Evolutionary conservation across 2,113 vertebrate species (phyloP).

Genomic region (Entomyzon cyanotis): DNA sequence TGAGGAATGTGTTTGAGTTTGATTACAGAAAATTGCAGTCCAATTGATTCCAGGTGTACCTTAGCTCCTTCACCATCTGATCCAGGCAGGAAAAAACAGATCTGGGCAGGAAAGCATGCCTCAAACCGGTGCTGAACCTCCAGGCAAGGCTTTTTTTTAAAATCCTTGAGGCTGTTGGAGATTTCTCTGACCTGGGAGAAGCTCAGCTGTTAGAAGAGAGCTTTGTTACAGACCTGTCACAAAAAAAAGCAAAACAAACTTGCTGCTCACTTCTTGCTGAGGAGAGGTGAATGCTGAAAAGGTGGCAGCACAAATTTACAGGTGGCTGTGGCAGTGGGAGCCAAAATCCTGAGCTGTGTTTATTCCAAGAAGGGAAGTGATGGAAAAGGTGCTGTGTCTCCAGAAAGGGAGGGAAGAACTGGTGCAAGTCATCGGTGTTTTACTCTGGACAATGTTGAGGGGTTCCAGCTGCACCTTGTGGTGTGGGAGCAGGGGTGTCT

Average conservation of each 20-base stretch:
- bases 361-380: not conserved
- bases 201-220: not conserved
- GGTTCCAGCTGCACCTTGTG: not conserved
- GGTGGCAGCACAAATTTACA: not conserved
- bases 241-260: not conserved
- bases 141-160: slow-evolving; percentile 13
- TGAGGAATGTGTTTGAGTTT: slow-evolving; percentile 37
- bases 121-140: not conserved
- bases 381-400: not conserved
- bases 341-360: not conserved
- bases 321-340: not conserved
- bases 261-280: not conserved
- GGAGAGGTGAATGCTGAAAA: not conserved
- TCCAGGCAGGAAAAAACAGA: not conserved
- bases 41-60: slow-evolving; percentile 14
- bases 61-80: not conserved
- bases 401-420: not conserved
- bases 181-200: not conserved
- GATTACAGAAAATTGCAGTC: slow-evolving; percentile 32
- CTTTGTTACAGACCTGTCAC: not conserved
- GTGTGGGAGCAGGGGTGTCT: not conserved
- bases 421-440: not conserved
- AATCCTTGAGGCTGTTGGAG: not conserved
- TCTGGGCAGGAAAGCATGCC: not conserved
- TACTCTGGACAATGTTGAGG: not conserved